Base-by-base conservation (phyloP, 2,113 vertebrate species). In the Hyperopisus bebe region DNA sequence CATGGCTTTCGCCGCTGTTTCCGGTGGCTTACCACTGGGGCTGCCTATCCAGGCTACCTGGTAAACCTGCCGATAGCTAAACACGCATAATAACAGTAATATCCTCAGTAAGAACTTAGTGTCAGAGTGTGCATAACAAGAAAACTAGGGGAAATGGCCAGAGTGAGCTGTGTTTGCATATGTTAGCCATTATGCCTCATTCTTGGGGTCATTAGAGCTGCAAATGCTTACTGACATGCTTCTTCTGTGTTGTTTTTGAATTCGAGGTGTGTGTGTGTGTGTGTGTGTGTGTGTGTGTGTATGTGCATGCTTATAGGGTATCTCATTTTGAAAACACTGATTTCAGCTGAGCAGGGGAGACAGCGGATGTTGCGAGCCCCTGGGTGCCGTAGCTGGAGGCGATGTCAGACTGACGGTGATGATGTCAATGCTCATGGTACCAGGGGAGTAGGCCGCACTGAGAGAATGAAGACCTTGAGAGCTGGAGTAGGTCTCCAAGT, bases 281-380 rank as follows among this genome's bases (percentile, higher is more conserved):
- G 21, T 47, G 19, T 47, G 83, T 50, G 9, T 47, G 24, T 48
- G 83, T 27, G 21, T 44, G 24, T 13, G 42, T n/a, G 44, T 85
- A 21, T 48, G 21, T 10, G 24, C 10, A 9, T n/a, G 83, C 24
- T n/a, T 85, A 85, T 27, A 9, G 46, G 5, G 24, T 53, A 58
- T 77, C 85, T 74, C 39, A 87, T 86, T 89, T 89, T 84, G 89
- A 90, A 90, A 90, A 53, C n/a, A 50, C 24, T 24, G 44, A 85
- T 11, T 47, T n/a, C 21, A 85, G 6, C 3, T n/a, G n/a, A 50
- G 42, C 24, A 50, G 44, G 39, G 19, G 13, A 50, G 44, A 86
- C 24, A 31, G 21, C n/a, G 83, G n/a, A 24, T 86, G 47, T 48
- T 86, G 47, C 35, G 66, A 80, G 27, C 46, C 27, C 27, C 4